Evolutionary conservation across 2,113 vertebrate species (phyloP), one percentile per base, ranked within the genome.

Genomic region (Paradisaea rubra): DNA sequence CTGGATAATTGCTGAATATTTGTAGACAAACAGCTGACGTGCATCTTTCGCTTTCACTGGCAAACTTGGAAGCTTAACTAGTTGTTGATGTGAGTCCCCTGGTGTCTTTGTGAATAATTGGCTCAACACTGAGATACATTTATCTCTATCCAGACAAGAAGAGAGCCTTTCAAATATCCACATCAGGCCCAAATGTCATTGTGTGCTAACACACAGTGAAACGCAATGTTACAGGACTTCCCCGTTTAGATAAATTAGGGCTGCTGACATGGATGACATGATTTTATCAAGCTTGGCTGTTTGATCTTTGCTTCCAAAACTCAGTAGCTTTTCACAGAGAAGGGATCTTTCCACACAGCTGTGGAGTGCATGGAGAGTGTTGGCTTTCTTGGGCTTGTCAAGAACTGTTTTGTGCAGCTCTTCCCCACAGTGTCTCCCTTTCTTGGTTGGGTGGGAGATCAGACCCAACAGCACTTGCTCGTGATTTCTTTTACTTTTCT

Each of bases 1-100:
- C 84, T 89, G 57, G 91, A 56, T 95, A 94, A 96, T 96, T 91
- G 85, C 82, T 79, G 93, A 87, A 64, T 97, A 94, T 96, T 97
- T 96, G 97, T 94, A 91, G 93, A 93, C 92, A 95, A 96, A 92
- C 81, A 90, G 83, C 35, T 86, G 70, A 95, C 42, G 74, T 79
- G 57, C 56, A 95, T 93, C 80, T 79, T 95, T 66, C 1, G 1
- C 78, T 81, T 80, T 70, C 82, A 30, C 82, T 93, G 60, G 83
- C 81, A 83, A 92, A 85, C 91, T 78, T 91, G 68, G 84, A 91
- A 92, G 52, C 59, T 68, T 81, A 73, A 79, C 61, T 83, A 61
- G 57, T 84, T 94, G 74, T 93, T 91, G 90, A 92, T 73, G 70
- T 65, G 81, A 89, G 81, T 96, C 86, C 78, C 65, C 80, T 81